Evolutionary conservation across 2,113 vertebrate genomes (phyloP).

Genomic region (Illadopsis cleaveri): DNA sequence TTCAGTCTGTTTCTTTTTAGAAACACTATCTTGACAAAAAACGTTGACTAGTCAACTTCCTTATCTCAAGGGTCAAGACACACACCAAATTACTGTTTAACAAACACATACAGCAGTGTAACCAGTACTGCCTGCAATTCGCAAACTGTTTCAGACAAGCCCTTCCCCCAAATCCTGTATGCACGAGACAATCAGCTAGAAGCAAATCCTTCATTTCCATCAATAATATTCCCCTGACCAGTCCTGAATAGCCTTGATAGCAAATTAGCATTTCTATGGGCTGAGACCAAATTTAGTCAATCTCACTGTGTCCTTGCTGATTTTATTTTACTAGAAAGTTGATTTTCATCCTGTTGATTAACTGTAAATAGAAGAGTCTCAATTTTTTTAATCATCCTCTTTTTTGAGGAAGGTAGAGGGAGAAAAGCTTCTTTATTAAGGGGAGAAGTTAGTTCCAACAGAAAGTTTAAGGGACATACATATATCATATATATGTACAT

Average conservation of each 20-base stretch:
- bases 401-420: not conserved
- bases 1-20: not conserved
- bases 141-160: not conserved
- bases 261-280: constrained; percentile 43
- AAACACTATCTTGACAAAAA: not conserved
- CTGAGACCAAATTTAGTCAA: not conserved
- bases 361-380: not conserved
- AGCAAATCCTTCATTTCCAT: constrained; percentile 56
- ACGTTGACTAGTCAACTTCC: not conserved
- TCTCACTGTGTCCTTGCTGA: not conserved
- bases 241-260: constrained; percentile 49
- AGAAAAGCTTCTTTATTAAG: not conserved
- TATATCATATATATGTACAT: accelerated
- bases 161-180: constrained; percentile 52
- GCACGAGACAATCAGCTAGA: constrained; percentile 5
- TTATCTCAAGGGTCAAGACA: not conserved
- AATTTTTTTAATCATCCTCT: not conserved
- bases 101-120: not conserved
- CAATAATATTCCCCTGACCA: constrained; percentile 60
- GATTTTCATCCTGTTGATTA: not conserved
- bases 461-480: not conserved
- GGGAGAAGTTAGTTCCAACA: not conserved
- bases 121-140: not conserved
- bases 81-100: not conserved
- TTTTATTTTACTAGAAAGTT: not conserved